These are phyloP conservation scores for Nothoprocta perdicaria DNA, from an alignment of 2,113 vertebrate genomes.

Conservation along the genomic window DNA sequence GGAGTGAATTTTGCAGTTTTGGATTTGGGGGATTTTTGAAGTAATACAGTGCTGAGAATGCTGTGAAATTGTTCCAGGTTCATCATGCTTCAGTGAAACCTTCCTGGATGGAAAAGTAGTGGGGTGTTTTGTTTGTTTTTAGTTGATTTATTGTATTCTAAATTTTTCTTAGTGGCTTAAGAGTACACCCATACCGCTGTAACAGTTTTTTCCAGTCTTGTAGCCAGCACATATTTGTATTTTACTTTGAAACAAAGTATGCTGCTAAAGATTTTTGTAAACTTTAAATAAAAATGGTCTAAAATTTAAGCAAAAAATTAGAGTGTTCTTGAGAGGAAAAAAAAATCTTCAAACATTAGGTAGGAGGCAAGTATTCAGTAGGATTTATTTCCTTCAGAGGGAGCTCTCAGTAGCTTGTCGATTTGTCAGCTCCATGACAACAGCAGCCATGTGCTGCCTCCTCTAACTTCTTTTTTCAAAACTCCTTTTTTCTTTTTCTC, in stretches of 20 bases:
- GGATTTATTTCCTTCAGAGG: not conserved
- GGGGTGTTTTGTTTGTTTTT: too few species aligned
- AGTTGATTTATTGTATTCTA: not conserved
- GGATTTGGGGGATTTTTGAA: not conserved
- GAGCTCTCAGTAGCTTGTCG: not conserved
- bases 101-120: not conserved
- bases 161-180: not conserved
- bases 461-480: not conserved
- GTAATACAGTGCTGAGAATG: not conserved
- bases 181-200: not conserved
- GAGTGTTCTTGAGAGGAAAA: not conserved
- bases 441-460: not conserved
- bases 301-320: not conserved
- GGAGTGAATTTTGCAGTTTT: not conserved
- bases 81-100: not conserved
- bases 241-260: not conserved
- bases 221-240: too few species aligned
- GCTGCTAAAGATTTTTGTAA: not conserved
- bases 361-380: not conserved
- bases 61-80: not conserved
- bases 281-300: not conserved
- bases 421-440: not conserved
- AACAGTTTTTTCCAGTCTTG: not conserved
- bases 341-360: not conserved
- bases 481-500: not conserved